These are phyloP conservation scores for Hydrochoerus hydrochaeris DNA, from an alignment of 2,113 vertebrate genomes.

Conservation along the genomic window DNA sequence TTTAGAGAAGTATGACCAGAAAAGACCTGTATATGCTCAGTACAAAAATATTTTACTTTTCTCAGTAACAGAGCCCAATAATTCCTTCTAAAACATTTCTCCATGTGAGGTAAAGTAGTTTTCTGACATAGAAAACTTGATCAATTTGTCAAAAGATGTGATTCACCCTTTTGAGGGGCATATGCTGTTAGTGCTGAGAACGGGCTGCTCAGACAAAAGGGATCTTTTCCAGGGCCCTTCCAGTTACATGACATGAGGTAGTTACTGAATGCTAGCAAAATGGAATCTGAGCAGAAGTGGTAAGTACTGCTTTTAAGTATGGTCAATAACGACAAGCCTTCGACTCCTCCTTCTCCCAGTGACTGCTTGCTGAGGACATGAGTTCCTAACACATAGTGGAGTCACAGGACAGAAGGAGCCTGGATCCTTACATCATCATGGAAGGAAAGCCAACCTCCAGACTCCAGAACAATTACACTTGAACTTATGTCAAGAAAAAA, in stretches of 20 bases:
- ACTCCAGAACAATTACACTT: not conserved
- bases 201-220: not conserved
- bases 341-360: accelerated
- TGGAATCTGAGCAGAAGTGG: not conserved
- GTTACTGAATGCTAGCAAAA: not conserved
- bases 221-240: not conserved
- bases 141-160: not conserved
- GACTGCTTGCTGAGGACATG: not conserved
- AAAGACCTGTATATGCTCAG: not conserved
- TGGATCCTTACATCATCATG: not conserved
- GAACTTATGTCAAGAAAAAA: not conserved
- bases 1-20: not conserved
- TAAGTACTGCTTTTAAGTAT: not conserved
- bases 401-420: not conserved
- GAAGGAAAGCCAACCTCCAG: not conserved
- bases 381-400: not conserved
- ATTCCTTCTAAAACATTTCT: not conserved
- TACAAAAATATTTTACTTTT: not conserved
- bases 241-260: accelerated
- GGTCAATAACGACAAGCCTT: not conserved
- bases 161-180: not conserved
- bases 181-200: accelerated
- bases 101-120: not conserved
- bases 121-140: not conserved
- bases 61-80: not conserved